Percentiles rank a stretch among this genome's conserved stretches.
These are phyloP conservation scores for Amblyjoppa proteus DNA, from an alignment of 2,888 invertebrate genomes.

Conservation along the genomic window DNA sequence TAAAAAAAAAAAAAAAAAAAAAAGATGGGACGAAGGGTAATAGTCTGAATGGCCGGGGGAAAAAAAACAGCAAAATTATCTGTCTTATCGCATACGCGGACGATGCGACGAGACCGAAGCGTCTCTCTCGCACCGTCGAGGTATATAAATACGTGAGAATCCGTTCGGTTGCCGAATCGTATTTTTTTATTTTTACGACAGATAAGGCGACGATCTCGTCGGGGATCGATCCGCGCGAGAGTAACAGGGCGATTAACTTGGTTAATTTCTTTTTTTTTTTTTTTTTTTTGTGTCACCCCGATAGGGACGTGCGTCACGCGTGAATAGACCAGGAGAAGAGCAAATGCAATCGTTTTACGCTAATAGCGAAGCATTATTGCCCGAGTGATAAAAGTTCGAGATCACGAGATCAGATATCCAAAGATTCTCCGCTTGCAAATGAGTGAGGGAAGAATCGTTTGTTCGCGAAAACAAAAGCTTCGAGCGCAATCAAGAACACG, in stretches of 20 bases:
- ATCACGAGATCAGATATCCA: constrained; percentile 48
- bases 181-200: constrained; percentile 46
- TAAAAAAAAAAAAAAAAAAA: constrained; percentile 6
- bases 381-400: constrained; percentile 67
- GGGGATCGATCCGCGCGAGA: background rate
- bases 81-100: constrained; percentile 52
- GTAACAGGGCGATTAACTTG: too few relatives aligned
- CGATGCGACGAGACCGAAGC: constrained; percentile 19
- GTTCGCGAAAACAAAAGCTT: constrained; percentile 77
- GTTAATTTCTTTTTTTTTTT: background rate
- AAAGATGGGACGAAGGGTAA: constrained; percentile 37
- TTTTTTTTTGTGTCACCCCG: background rate
- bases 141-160: constrained; percentile 46
- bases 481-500: constrained; percentile 77
- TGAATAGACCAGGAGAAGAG: background rate
- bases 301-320: background rate
- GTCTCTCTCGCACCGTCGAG: constrained; percentile 20
- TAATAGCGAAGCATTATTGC: background rate
- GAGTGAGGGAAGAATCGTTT: constrained; percentile 74
- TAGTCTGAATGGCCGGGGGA: constrained; percentile 32
- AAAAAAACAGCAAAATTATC: constrained; percentile 35
- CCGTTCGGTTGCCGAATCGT: constrained; percentile 29
- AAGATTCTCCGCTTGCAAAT: constrained; percentile 74
- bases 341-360: constrained; percentile 6
- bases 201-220: constrained; percentile 26